Percentiles rank a stretch among this genome's conserved stretches.
Conservation (phyloP, 2,888 invertebrate genomes). For the Helicoverpa assulta region DNA sequence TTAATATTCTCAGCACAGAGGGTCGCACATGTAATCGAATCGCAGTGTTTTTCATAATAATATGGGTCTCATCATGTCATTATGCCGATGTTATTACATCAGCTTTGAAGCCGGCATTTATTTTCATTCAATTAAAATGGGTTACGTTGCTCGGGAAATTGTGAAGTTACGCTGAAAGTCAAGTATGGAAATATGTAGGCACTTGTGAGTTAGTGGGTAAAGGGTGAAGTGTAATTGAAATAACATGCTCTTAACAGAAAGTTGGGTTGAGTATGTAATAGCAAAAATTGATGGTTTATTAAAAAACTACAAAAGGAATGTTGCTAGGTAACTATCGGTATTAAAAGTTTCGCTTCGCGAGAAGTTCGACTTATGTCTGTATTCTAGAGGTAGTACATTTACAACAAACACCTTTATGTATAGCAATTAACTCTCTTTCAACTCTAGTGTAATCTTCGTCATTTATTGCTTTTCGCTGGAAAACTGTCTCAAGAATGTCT, state of each 20-base stretch:
- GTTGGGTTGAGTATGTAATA: no score
- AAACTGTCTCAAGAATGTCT: no score
- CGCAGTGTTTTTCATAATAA: slow-evolving; percentile 48
- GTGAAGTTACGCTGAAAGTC: not conserved
- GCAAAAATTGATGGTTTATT: no score
- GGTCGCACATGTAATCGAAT: slow-evolving; percentile 38
- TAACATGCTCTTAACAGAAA: not conserved
- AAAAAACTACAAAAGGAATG: not conserved
- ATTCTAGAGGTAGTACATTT: not conserved
- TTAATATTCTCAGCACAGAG: slow-evolving; percentile 27
- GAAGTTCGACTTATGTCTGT: not conserved
- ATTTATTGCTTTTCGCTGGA: no score
- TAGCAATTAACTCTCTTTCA: not conserved
- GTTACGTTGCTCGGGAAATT: slow-evolving; percentile 29
- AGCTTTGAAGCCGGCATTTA: slow-evolving; percentile 37
- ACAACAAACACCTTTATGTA: not conserved
- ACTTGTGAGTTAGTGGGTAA: not conserved
- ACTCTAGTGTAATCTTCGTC: not conserved
- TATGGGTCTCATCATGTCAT: slow-evolving; percentile 40
- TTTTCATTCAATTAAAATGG: slow-evolving; percentile 51
- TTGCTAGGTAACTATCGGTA: not conserved
- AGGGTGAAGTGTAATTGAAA: not conserved
- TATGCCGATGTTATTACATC: slow-evolving; percentile 35
- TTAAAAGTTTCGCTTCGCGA: not conserved
- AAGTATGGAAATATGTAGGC: not conserved